These are phyloP conservation scores for Chrysodeixis includens DNA, from an alignment of 2,888 invertebrate genomes.

Conservation along the genomic window DNA sequence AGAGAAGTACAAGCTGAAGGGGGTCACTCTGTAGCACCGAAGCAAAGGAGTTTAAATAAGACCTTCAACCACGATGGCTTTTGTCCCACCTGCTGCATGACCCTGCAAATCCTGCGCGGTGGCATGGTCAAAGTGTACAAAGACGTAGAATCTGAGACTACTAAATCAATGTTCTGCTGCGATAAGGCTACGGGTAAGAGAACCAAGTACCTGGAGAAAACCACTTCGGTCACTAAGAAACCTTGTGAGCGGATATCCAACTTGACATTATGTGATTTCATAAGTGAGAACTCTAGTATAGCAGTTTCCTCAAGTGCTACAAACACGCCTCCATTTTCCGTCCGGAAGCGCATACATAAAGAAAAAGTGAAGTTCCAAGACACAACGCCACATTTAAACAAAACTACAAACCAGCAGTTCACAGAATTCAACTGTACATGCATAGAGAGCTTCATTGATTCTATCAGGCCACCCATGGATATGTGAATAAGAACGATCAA, in stretches of 20 bases:
- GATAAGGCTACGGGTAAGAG: conserved; percentile 68
- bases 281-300: conserved; percentile 48
- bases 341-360: conserved; percentile 33
- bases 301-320: conserved; percentile 1
- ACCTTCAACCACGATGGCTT: conserved; percentile 54
- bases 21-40: conserved; percentile 10
- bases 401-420: conserved; percentile 1
- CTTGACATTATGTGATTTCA: conserved; percentile 44
- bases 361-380: conserved; percentile 56
- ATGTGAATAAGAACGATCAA: background rate
- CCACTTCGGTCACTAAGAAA: conserved; percentile 58
- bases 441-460: conserved; percentile 71
- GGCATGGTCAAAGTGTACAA: conserved; percentile 66
- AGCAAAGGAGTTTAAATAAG: conserved; percentile 28
- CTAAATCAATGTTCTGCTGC: conserved; percentile 49
- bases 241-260: conserved; percentile 47
- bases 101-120: conserved; percentile 63
- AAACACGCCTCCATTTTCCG: background rate
- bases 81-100: conserved; percentile 72
- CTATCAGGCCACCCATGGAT: conserved; percentile 72
- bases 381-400: background rate
- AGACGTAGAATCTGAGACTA: conserved; percentile 74
- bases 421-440: conserved; percentile 61
- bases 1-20: conserved; percentile 59
- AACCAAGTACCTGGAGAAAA: conserved; percentile 54